These are phyloP conservation scores for Automeris io DNA, from an alignment of 2,888 invertebrate genomes.

Conservation along the genomic window DNA sequence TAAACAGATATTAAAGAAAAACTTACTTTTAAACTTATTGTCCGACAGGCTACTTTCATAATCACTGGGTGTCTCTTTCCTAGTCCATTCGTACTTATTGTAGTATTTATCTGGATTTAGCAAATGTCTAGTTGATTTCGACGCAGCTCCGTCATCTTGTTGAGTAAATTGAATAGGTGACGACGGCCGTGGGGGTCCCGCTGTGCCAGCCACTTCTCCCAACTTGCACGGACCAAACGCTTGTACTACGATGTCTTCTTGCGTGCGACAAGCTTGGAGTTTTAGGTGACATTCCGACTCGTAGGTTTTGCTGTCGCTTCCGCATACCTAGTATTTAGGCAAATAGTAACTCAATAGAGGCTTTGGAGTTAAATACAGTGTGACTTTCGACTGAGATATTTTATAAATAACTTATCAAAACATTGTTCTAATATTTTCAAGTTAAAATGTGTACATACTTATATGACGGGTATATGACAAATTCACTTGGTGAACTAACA, in stretches of 20 bases:
- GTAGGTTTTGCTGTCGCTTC: constrained; percentile 88
- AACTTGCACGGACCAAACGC: constrained; percentile 86
- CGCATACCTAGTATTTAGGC: constrained; percentile 77
- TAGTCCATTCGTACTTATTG: constrained; percentile 77
- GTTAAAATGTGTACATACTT: no score
- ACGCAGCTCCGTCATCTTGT: constrained; percentile 85
- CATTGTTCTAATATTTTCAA: no score
- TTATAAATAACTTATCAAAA: no score
- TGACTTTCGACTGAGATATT: no score
- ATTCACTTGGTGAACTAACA: no score
- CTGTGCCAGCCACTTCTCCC: constrained; percentile 83
- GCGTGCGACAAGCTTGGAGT: constrained; percentile 88
- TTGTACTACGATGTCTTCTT: constrained; percentile 86
- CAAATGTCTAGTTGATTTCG: constrained; percentile 88
- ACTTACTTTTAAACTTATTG: constrained; percentile 64
- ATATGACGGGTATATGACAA: no score
- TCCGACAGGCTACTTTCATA: constrained; percentile 57
- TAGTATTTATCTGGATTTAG: constrained; percentile 83
- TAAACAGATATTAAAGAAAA: no score
- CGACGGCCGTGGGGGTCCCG: constrained; percentile 85
- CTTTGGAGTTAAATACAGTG: no score
- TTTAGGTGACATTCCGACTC: constrained; percentile 89
- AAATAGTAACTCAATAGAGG: background rate
- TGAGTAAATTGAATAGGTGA: constrained; percentile 88
- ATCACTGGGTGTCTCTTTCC: constrained; percentile 71